Evolutionary conservation across 2,797 vertebrate genomes (phyloP), one percentile per base, ranked within the genome.

Genomic region (Danio tinwini): DNA sequence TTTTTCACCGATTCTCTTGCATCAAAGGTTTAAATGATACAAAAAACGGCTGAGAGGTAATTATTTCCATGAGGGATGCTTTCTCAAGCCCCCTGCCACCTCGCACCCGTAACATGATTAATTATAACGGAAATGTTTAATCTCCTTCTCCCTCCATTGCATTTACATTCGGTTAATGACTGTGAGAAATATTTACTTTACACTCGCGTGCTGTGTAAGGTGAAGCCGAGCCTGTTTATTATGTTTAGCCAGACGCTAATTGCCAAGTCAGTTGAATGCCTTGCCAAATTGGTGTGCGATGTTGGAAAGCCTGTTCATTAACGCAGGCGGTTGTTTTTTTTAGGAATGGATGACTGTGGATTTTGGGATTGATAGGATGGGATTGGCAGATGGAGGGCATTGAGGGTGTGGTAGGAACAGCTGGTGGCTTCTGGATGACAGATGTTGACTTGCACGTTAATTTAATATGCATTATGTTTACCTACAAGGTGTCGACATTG

Each of bases 71-170:
- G 80, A 86, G 86, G 84, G 78, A 78, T 82, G 80, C 81, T 86
- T 88, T 90, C 86, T 87, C 76, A 85, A 75, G 87, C 84, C 85
- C 87, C 42, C 75, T 88, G 88, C 90, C 86, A 90, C 85, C 74
- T 80, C 58, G 42, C 64, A 71, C 63, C 74, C 83, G 67, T 85
- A 89, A 69, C 50, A 59, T 83, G 83, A 88, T 92, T 91, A 91
- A 92, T 92, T 91, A 88, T 85, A 81, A 76, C 68, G 82, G 85
- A 90, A 91, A 90, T 76, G 80, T 86, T 85, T 88, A 87, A 90
- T 91, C 84, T 52, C 71, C 52, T 45, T 64, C 76, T 76, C 78
- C 83, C 78, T 82, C 84, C 88, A 64, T 40, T 80, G 85, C 86
- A 87, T 90, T 87, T 83, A 88, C 87, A 86, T 87, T 78, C 85